These are phyloP conservation scores for Dasypus novemcinctus DNA, from an alignment of 2,113 vertebrate genomes.

Conservation along the genomic window DNA sequence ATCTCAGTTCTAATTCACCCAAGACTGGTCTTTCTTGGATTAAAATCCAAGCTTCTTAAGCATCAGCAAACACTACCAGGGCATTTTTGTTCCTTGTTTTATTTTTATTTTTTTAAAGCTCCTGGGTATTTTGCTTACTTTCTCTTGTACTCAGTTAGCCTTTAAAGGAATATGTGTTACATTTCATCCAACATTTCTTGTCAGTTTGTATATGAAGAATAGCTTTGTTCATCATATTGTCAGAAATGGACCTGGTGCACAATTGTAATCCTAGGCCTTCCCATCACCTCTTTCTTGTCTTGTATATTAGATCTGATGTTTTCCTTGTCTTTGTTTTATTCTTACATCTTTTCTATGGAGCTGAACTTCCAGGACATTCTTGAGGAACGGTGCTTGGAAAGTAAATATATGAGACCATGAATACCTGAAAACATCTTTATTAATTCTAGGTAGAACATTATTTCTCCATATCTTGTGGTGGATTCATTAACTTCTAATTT, in stretches of 20 bases:
- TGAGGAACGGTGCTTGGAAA: neutral
- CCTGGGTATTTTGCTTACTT: neutral
- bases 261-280: neutral
- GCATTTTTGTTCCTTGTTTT: neutral
- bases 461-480: neutral
- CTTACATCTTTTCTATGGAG: neutral
- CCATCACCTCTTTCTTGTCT: neutral
- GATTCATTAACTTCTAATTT: neutral
- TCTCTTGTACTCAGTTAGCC: neutral
- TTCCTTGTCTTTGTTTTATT: neutral
- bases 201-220: neutral
- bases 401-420: neutral
- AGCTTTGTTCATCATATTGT: neutral
- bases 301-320: neutral
- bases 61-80: neutral
- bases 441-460: neutral
- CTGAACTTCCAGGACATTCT: neutral
- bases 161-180: neutral
- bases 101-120: neutral
- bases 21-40: neutral
- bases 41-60: neutral
- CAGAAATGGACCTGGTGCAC: neutral
- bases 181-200: neutral
- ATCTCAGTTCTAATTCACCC: neutral
- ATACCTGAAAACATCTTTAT: neutral